phyloP scores from a whole-genome alignment of 2,888 invertebrate species.

The Plemyria rubiginata region DNA sequence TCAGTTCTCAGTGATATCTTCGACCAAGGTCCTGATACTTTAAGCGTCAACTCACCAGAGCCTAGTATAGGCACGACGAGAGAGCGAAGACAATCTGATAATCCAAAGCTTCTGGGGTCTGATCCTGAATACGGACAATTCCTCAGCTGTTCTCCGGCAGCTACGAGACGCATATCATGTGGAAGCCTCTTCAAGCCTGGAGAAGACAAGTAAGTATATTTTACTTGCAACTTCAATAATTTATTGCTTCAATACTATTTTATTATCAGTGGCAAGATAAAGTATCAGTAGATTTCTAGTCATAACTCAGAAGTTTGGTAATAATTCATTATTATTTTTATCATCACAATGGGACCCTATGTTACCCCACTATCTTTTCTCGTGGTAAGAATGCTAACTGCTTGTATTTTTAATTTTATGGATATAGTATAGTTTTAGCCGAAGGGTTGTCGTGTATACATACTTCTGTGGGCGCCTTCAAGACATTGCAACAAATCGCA shows the following conservation, averaged over 20 bases:
- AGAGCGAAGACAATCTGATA: slow-evolving; percentile 82
- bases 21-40: slow-evolving; percentile 73
- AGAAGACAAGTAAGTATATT: slow-evolving; percentile 84
- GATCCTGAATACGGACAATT: slow-evolving; percentile 87
- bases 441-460: no score
- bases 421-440: no score
- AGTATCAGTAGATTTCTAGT: no score
- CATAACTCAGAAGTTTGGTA: no score
- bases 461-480: no score
- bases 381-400: no score
- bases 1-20: slow-evolving; percentile 77
- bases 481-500: no score
- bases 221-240: neutral
- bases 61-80: slow-evolving; percentile 74
- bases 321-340: no score
- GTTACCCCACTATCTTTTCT: no score
- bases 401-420: no score
- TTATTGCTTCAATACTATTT: neutral
- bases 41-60: slow-evolving; percentile 75
- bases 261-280: no score
- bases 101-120: slow-evolving; percentile 86
- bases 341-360: no score
- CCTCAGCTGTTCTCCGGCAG: slow-evolving; percentile 91
- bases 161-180: slow-evolving; percentile 95
- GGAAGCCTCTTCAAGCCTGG: slow-evolving; percentile 93